Percentiles rank a stretch among this genome's conserved stretches.
phyloP scores from a whole-genome alignment of 2,113 vertebrate species.

The Bos taurus region DNA sequence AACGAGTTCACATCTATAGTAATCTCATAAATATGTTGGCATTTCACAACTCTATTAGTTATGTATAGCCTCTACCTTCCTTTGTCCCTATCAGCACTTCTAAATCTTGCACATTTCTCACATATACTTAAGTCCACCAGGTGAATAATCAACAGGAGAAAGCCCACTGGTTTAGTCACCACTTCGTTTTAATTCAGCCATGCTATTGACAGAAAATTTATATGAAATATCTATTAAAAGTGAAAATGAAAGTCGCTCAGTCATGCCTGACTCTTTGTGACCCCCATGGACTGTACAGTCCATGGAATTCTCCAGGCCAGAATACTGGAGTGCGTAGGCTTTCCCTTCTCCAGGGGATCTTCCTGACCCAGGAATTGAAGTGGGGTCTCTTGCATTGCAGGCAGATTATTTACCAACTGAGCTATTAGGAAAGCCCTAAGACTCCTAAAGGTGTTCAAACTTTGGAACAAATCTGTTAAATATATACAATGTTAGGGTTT shows the following conservation, averaged over 20 bases:
- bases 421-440: neutral
- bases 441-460: neutral
- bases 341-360: neutral
- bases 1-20: neutral
- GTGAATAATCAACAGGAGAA: neutral
- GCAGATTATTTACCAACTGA: neutral
- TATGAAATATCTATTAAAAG: neutral
- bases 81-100: neutral
- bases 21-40: neutral
- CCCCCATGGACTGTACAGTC: neutral
- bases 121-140: neutral
- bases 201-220: neutral
- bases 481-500: neutral
- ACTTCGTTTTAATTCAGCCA: neutral
- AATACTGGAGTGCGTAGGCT: neutral
- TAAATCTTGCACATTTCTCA: neutral
- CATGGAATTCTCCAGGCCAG: neutral
- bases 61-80: neutral
- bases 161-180: neutral
- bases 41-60: neutral
- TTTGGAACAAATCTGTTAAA: constrained; percentile 38
- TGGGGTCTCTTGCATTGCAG: neutral
- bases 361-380: neutral
- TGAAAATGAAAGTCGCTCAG: neutral
- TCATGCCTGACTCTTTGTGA: neutral